Conservation (phyloP, 2,888 invertebrate species). For the Euproctis similis region DNA sequence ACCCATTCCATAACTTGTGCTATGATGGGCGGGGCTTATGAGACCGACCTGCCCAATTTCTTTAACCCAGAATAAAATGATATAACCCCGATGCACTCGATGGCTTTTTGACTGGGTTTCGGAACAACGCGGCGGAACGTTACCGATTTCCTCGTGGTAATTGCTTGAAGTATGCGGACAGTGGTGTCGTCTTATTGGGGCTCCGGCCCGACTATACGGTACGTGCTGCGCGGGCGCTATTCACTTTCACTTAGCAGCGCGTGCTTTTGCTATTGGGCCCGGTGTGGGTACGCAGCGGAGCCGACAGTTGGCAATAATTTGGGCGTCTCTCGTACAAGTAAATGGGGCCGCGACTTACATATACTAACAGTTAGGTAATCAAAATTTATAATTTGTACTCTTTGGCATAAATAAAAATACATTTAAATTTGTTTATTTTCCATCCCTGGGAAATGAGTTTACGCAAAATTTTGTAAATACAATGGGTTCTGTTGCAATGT, state of each 20-base stretch:
- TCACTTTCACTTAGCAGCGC: slow-evolving; percentile 71
- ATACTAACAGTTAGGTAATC: slow-evolving; percentile 3
- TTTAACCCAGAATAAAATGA: too few relatives aligned
- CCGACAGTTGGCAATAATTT: too few relatives aligned
- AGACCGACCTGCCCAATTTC: too few relatives aligned
- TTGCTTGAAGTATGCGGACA: slow-evolving; percentile 71
- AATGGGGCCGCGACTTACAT: slow-evolving; percentile 29
- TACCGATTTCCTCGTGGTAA: slow-evolving; percentile 71
- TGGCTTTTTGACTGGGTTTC: slow-evolving; percentile 27
- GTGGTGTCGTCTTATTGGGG: slow-evolving; percentile 71
- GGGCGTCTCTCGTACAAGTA: slow-evolving; percentile 33
- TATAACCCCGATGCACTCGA: too few relatives aligned
- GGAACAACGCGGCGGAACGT: slow-evolving; percentile 45
- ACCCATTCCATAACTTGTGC: too few relatives aligned
- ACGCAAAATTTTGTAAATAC: not conserved
- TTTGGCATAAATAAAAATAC: not conserved
- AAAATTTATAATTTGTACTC: too few relatives aligned
- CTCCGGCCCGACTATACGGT: slow-evolving; percentile 49
- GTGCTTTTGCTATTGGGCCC: slow-evolving; percentile 50
- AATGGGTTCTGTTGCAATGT: slow-evolving; percentile 1
- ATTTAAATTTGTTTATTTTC: slow-evolving; percentile 5
- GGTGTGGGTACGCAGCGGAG: slow-evolving; percentile 31
- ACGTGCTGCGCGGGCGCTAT: slow-evolving; percentile 65
- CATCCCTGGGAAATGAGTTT: slow-evolving; percentile 15
- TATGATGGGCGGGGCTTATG: too few relatives aligned